phyloP scores from a whole-genome alignment of 2,113 vertebrate genomes.

The Serinus canaria region DNA sequence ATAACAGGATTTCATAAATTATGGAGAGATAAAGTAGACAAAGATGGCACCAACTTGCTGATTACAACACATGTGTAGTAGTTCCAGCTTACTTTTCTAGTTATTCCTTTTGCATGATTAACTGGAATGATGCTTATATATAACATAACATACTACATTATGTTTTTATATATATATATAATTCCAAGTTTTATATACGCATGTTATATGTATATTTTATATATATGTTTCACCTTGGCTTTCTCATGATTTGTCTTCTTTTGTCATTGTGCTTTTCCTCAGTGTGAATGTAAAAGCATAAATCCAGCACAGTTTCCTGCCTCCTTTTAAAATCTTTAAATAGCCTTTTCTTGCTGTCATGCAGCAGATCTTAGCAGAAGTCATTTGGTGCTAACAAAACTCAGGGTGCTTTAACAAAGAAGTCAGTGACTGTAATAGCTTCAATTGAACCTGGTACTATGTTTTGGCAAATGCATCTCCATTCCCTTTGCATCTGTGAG shows the following conservation, averaged over 20 bases:
- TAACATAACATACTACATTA: not conserved
- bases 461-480: not conserved
- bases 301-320: not conserved
- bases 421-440: not conserved
- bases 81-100: not conserved
- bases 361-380: not conserved
- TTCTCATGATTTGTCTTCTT: not conserved
- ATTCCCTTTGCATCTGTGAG: not conserved
- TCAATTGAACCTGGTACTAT: not conserved
- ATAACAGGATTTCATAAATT: not conserved
- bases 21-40: not conserved
- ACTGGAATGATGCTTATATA: not conserved
- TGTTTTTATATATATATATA: not conserved
- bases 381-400: not conserved
- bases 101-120: constrained; percentile 9
- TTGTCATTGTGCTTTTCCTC: not conserved
- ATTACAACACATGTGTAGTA: not conserved
- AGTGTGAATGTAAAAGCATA: not conserved
- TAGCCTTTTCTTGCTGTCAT: not conserved
- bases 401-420: not conserved
- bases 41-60: not conserved
- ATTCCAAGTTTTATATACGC: not conserved
- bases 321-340: not conserved
- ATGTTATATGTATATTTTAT: not conserved
- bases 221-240: not conserved